These are phyloP conservation scores for Cephus nigrinus DNA, from an alignment of 2,888 invertebrate species.

Conservation along the genomic window DNA sequence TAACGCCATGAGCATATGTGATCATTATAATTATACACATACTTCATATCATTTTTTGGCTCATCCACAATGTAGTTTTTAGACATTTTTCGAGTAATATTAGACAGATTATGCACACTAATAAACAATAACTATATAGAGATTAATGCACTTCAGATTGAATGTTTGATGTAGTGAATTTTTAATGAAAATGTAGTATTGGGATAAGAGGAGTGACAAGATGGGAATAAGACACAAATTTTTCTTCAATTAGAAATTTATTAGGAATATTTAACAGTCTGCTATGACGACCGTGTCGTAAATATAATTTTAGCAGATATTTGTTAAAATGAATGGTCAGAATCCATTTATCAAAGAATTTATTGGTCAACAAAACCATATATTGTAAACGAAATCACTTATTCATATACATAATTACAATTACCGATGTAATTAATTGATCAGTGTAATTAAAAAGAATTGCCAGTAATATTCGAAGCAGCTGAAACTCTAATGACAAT, in stretches of 20 bases:
- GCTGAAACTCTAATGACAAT: neutral
- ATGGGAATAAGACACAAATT: neutral
- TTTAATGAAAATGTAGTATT: neutral
- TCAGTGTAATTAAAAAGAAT: neutral
- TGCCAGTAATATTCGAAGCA: neutral
- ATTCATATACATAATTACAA: neutral
- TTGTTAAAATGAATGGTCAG: neutral
- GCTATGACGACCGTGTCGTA: neutral
- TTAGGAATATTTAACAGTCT: neutral
- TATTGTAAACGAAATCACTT: neutral
- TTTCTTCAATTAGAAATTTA: neutral
- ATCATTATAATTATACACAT: constrained; percentile 33
- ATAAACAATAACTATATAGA: neutral
- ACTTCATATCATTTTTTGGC: constrained; percentile 9
- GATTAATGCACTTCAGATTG: neutral
- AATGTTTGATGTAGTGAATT: neutral
- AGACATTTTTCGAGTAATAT: constrained; percentile 24
- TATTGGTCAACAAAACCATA: neutral
- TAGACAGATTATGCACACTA: neutral
- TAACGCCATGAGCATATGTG: constrained; percentile 39
- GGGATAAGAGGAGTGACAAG: neutral
- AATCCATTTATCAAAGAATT: neutral
- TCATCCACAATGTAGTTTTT: constrained; percentile 24
- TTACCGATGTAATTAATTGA: neutral
- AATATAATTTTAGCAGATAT: neutral